Percentiles rank a stretch among this genome's conserved stretches.
Evolutionary conservation across 2,113 vertebrate species (phyloP).

Genomic region (Hystrix brachyura): DNA sequence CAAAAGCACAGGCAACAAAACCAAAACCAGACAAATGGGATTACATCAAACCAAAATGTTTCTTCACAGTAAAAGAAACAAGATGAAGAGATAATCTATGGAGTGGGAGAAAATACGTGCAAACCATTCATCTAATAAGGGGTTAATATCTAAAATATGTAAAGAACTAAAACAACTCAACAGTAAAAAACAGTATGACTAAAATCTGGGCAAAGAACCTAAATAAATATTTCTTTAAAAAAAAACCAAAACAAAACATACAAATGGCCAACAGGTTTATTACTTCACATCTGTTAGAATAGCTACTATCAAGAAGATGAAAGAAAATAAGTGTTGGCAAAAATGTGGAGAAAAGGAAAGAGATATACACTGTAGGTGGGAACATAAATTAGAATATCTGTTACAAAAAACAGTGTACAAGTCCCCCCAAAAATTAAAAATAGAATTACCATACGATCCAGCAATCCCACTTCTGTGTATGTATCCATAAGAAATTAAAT

Average conservation of each 20-base stretch:
- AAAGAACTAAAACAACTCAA: neutral
- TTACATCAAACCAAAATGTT: neutral
- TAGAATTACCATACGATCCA: neutral
- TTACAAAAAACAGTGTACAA: neutral
- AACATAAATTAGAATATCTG: neutral
- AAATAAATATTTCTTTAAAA: neutral
- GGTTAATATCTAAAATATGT: neutral
- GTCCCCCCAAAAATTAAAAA: neutral
- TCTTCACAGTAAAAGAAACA: neutral
- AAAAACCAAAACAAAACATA: neutral
- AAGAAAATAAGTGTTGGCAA: neutral
- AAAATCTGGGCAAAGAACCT: neutral
- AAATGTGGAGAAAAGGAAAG: no score
- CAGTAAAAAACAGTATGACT: neutral
- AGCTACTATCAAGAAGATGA: neutral
- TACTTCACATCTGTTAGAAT: neutral
- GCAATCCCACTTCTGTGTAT: neutral
- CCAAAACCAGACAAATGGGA: neutral
- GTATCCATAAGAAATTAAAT: neutral
- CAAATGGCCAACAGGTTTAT: neutral
- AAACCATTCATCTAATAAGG: neutral
- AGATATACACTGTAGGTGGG: neutral
- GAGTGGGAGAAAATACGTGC: neutral
- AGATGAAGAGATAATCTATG: neutral
- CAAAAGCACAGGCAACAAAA: neutral